phyloP scores from a whole-genome alignment of 2,113 vertebrate genomes.

The Oryzias curvinotus region DNA sequence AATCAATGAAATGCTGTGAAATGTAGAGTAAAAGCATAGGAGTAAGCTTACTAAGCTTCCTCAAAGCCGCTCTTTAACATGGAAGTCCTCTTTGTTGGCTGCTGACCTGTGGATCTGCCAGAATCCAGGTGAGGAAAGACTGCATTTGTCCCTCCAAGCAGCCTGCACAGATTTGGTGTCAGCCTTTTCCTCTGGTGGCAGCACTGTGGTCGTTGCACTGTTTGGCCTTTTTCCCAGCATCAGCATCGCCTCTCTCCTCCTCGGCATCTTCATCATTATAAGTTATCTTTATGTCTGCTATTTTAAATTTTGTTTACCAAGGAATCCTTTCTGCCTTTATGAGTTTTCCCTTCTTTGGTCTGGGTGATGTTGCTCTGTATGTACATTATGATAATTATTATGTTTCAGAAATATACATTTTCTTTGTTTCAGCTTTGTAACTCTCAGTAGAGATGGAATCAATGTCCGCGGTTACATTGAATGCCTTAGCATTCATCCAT shows the following conservation, averaged over 20 bases:
- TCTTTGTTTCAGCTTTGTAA: conserved; percentile 23
- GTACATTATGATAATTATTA: neutral
- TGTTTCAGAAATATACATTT: conserved; percentile 21
- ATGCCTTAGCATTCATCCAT: conserved; percentile 49
- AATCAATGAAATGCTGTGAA: conserved; percentile 19
- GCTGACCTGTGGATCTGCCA: conserved; percentile 59
- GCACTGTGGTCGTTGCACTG: conserved; percentile 20
- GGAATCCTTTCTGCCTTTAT: neutral
- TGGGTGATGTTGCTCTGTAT: conserved; percentile 24
- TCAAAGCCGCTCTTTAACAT: conserved; percentile 38
- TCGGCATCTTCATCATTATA: conserved; percentile 21
- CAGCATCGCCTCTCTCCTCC: conserved; percentile 4
- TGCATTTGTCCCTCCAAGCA: conserved; percentile 7
- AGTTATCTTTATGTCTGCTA: neutral
- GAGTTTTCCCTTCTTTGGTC: conserved; percentile 8
- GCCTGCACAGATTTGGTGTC: neutral
- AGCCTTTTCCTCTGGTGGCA: conserved; percentile 34
- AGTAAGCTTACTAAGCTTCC: conserved; percentile 31
- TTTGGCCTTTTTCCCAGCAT: conserved; percentile 23
- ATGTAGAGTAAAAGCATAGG: neutral
- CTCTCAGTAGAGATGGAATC: conserved; percentile 54
- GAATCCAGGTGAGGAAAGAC: conserved; percentile 64
- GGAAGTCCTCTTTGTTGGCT: conserved; percentile 55
- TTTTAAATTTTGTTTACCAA: conserved; percentile 9
- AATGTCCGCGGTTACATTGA: conserved; percentile 63